These are phyloP conservation scores for Aegypius monachus DNA, from an alignment of 2,113 vertebrate genomes.

Conservation along the genomic window DNA sequence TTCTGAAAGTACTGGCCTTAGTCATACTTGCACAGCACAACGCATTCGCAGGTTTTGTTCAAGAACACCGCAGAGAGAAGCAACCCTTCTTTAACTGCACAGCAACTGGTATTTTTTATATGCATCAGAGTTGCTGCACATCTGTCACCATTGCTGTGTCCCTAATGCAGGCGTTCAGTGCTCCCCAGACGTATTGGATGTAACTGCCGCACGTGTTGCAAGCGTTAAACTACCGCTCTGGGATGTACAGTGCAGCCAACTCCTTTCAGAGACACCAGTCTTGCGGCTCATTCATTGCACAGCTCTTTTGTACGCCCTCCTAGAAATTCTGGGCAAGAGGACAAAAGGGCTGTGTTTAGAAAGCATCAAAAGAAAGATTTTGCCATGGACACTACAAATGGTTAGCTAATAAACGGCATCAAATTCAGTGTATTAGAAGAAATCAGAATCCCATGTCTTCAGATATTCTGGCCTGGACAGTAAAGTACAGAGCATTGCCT, in stretches of 20 bases:
- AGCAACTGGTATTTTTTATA: neutral
- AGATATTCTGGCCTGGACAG: neutral
- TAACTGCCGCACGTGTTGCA: neutral
- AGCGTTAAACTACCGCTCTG: too few species aligned
- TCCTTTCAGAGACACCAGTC: neutral
- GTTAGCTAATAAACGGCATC: neutral
- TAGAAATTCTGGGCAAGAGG: neutral
- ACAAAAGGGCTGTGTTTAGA: neutral
- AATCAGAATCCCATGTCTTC: neutral
- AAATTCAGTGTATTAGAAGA: neutral
- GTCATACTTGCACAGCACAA: neutral
- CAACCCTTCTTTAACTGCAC: neutral
- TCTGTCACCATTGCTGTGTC: neutral
- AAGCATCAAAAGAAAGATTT: neutral
- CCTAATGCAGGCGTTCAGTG: neutral
- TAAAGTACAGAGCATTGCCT: neutral
- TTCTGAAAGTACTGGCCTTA: neutral
- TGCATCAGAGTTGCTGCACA: neutral
- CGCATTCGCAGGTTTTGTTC: neutral
- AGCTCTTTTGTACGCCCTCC: neutral
- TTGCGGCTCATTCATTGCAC: neutral
- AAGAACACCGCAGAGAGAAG: neutral
- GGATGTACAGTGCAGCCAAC: neutral
- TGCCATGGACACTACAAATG: neutral
- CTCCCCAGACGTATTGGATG: neutral